Evolutionary conservation across 1,140 invertebrate genomes (phyloP), one percentile per base, ranked within the genome.

Genomic region (Sarcophaga peregrina): DNA sequence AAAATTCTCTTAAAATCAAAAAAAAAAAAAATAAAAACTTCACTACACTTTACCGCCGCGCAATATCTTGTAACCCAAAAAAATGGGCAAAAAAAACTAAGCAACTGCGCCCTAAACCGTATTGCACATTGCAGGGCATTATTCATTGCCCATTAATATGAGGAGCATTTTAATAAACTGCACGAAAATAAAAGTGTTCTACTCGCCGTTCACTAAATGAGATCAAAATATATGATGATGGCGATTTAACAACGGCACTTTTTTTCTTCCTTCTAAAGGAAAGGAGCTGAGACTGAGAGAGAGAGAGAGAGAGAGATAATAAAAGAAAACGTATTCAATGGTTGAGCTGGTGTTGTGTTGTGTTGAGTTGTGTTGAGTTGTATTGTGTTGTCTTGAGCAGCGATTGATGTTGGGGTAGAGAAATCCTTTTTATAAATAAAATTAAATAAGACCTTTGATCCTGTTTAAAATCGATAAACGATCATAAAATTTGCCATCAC

Each of bases 181-280:
- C 62, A 68, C 62, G 62, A 68, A 68, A 68, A 68, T 68, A 68
- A 68, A 68, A 68, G 62, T 68, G 62, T 68, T 68, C 62, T 20
- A 37, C 25, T 37, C 25, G n/a, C n/a, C n/a, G 25, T 37, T n/a
- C n/a, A 68, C 62, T 68, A 68, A 68, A 68, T 68, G 17, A 68
- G 62, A 68, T n/a, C n/a, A 68, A 68, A 17, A 68, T 15, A 58
- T 58, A 58, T 58, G 9, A 68, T 68, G 62, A 68, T 68, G n/a
- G n/a, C 20, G 62, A 68, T 68, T 68, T 68, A 68, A 68, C 1
- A 68, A 68, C 62, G 62, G 62, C 62, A 20, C n/a, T n/a, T n/a
- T 68, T 20, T 20, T 37, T 37, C 25, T 4, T 37, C 25, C 4
- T 1, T 37, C 15, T 68, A n/a, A 68, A 68, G 20, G 25, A 37